A percentile compares a stretch with the other conserved stretches of the same genome.
phyloP scores from a whole-genome alignment of 1,140 invertebrate species.

The Babylonia areolata region DNA sequence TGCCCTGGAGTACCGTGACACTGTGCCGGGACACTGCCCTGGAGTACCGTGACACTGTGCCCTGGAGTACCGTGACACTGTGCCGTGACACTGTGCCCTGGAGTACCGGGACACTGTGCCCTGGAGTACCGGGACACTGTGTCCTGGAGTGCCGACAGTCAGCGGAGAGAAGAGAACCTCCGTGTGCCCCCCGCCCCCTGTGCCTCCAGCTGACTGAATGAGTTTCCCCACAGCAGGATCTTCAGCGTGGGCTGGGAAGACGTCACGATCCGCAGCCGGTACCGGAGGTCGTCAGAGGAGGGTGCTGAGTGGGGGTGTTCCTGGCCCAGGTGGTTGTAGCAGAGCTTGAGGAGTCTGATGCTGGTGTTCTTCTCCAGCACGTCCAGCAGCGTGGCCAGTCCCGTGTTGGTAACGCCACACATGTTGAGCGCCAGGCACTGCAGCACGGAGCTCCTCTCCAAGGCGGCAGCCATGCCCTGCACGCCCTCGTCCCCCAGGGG shows the following conservation, averaged over 20 bases:
- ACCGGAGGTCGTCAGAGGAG: conserved; percentile 66
- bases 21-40: no score
- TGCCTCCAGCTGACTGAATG: conserved; percentile 57
- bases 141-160: no score
- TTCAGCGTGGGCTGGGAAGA: conserved; percentile 72
- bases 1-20: no score
- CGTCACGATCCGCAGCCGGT: conserved; percentile 68
- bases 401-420: conserved; percentile 72
- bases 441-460: conserved; percentile 67
- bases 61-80: no score
- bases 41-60: no score
- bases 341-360: conserved; percentile 63
- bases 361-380: conserved; percentile 68
- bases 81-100: no score
- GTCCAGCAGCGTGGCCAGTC: conserved; percentile 68
- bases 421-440: conserved; percentile 71
- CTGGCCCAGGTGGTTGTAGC: conserved; percentile 67
- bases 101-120: no score
- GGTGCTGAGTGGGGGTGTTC: conserved; percentile 60
- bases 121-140: no score
- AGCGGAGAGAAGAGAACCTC: neutral
- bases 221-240: conserved; percentile 72
- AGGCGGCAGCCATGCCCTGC: conserved; percentile 60
- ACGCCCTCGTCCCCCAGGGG: conserved; percentile 67
- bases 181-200: neutral